Evolutionary conservation across 2,113 vertebrate genomes (phyloP).

Genomic region (Rattus norvegicus): GRCr8 NC_086024.1:123414001-123414500

Average conservation of each 20-base stretch:
- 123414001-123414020: too few relatives aligned
- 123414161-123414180: background rate
- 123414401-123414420: background rate
- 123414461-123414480: background rate
- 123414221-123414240: background rate
- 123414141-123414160: too few relatives aligned
- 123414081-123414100: background rate
- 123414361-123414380: background rate
- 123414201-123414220: background rate
- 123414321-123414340: background rate
- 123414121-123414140: too few relatives aligned
- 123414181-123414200: background rate
- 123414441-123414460: background rate
- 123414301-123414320: too few relatives aligned
- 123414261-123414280: background rate
- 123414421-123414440: background rate
- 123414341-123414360: background rate
- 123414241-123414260: background rate
- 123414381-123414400: background rate
- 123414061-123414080: background rate
- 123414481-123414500: background rate
- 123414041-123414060: background rate
- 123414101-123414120: background rate
- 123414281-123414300: background rate
- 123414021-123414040: accelerated